Evolutionary conservation across 2,888 invertebrate genomes (phyloP), one percentile per base, ranked within the genome.

Genomic region (Caenorhabditis wallacei): DNA sequence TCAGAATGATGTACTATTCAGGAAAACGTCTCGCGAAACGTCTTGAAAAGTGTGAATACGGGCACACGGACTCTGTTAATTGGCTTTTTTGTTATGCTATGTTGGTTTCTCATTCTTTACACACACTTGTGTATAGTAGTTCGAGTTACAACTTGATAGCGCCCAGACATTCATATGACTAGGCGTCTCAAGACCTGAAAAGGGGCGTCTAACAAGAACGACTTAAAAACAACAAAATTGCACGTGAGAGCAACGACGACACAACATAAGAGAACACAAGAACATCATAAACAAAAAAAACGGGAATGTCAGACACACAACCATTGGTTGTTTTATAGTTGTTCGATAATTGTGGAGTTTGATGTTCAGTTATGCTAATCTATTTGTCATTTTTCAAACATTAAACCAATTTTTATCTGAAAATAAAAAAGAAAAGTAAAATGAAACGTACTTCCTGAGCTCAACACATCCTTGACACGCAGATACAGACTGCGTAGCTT

Each of bases 391-490:
- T 53, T 53, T 53, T 53, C 53, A 53, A 24, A 53, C 24, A 53
- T 53, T 53, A 13, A 43, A 5, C 26, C 43, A 26, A 43, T 30
- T 43, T 16, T 24, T 24, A 63, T 48, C 64, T 59, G 61, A 51
- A 71, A 80, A 18, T 5, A 51, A 61, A 59, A n/a, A 26, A 8
- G 46, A 40, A 37, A 0, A 53, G 51, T n/a, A 2, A 48, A 40
- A 61, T 24, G 16, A 54, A 80, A 82, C 82, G 22, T 22, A 82
- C 82, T 59, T 76, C 61, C 82, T 82, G 24, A 82, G 82, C 68
- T 76, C 82, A 53, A 64, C n/a, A 76, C 82, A 82, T 43, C 82
- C 82, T 26, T 70, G 57, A 43, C 82, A 82, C 51, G 71, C 71
- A 68, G 72, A 11, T 8, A 54, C 20, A 18, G 61, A 20, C 69